Base-by-base conservation (phyloP, 2,888 invertebrate species). In the Eretmocerus hayati region DNA sequence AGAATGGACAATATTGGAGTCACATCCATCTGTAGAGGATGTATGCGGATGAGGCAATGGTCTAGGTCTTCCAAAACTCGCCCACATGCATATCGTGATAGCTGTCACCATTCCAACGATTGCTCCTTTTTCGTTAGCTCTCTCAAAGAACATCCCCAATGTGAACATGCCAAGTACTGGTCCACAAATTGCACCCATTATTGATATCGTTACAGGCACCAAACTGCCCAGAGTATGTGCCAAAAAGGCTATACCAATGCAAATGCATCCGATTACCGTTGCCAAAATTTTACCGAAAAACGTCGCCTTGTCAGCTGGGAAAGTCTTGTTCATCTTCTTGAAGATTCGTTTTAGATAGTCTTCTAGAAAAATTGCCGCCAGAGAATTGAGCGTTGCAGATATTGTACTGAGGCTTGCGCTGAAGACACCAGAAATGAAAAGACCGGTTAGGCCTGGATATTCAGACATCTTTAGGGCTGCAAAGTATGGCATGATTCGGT, bases 351-450 rank as follows among this genome's bases (percentile, higher is more conserved):
- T 82, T 2, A 92, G 74, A 59, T 93, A 90, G 72, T 95, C 95
- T 62, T 90, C 85, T 20, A 94, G 73, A 0, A 90, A 87, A 11
- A 94, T 88, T 0, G 94, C 93, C 0, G 94, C 86, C 31, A 95
- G 75, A 0, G 93, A 89, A 63, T 93, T 94, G 51, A 95, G 79
- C 18, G 90, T 84, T 0, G 94, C 91, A 0, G 94, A 94, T 44
- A 95, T 85, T 0, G 93, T 92, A 38, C 93, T 93, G 4, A 95
- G 75, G 2, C 91, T 88, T 0, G 91, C 94, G 60, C 91, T 90
- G 69, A 94, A 92, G 48, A 95, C 84, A 0, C 93, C 80, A 3
- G 72, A 62, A 16, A 72, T 59, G 54, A 72, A 70, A n/a, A 72
- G 57, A 0, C 72, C 72, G 3, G 63, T 56, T n/a, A 72, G 48